phyloP scores from a whole-genome alignment of 2,113 vertebrate genomes.

The Leucoraja erinaceus region DNA sequence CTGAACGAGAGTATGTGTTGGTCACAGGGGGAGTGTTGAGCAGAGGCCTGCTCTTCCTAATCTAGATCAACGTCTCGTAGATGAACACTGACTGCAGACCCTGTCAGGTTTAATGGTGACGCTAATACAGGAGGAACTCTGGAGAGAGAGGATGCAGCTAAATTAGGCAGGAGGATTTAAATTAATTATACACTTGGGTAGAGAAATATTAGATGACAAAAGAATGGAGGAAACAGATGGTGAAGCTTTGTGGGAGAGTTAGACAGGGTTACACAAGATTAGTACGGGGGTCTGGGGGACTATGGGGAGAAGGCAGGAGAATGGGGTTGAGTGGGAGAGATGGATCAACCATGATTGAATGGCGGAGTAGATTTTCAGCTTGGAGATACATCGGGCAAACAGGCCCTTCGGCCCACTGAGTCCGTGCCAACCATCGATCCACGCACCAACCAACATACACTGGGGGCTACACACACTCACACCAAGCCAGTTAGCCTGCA shows the following conservation, averaged over 20 bases:
- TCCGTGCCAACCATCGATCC: no score
- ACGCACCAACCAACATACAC: no score
- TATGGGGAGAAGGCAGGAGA: no score
- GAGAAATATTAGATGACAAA: background rate
- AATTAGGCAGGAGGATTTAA: constrained; percentile 17
- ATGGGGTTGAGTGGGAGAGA: no score
- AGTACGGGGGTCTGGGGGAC: no score
- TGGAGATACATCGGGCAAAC: no score
- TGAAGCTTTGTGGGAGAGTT: background rate
- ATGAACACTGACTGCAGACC: background rate
- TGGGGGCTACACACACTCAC: no score
- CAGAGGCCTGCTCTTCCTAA: background rate
- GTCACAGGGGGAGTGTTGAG: background rate
- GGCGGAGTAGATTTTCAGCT: no score
- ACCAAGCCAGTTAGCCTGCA: no score
- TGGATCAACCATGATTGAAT: no score
- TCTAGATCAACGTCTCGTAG: background rate
- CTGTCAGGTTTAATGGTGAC: background rate
- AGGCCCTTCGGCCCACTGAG: no score
- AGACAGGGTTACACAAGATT: background rate
- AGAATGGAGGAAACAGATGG: background rate
- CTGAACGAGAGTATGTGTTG: no score
- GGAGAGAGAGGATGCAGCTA: background rate
- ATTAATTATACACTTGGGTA: background rate
- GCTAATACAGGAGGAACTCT: background rate